Evolutionary conservation across 2,797 vertebrate species (phyloP), one percentile per base, ranked within the genome.

Genomic region (Chaetodon trifasciatus): DNA sequence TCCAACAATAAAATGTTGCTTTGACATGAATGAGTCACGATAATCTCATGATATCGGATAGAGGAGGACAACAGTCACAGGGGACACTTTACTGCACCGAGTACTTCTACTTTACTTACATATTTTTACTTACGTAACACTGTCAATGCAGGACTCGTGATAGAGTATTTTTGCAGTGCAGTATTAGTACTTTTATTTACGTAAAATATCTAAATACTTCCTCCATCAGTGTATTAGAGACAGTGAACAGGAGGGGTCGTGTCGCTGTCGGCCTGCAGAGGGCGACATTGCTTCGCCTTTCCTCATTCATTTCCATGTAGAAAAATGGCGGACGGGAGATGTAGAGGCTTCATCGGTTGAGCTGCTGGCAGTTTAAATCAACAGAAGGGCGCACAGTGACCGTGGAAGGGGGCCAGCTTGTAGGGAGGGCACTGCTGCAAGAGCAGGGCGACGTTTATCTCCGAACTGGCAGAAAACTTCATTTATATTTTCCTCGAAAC

Each of bases 281-380:
- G 81, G 80, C 76, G 86, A 52, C 80, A 88, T 28, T 1, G 66
- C 6, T 0, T 6, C 70, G 12, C 0, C 6, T 70, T 78, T 60
- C 21, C 68, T 67, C n/a, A 46, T 73, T 85, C 74, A 69, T 81
- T 70, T 40, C 35, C 93, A 88, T 60, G 84, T 70, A 72, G 93
- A 93, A 95, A 97, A 91, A 97, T 97, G 97, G 97, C 96, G 96
- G 93, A 93, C 92, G 74, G 85, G 87, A 53, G 84, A 87, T 84
- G 90, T 74, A 87, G 74, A 87, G 89, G 87, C 82, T 89, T 69
- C 78, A 52, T 88, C 82, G 86, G 90, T 52, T 92, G 87, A 94
- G 86, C 87, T 66, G 77, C 70, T 69, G 86, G 89, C 79, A 64
- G 65, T 80, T 80, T 72, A 76, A 86, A 76, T 68, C 87, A 85